Evolutionary conservation across 1,140 invertebrate genomes (phyloP), one percentile per base, ranked within the genome.

Genomic region (Philaenus spumarius): DNA sequence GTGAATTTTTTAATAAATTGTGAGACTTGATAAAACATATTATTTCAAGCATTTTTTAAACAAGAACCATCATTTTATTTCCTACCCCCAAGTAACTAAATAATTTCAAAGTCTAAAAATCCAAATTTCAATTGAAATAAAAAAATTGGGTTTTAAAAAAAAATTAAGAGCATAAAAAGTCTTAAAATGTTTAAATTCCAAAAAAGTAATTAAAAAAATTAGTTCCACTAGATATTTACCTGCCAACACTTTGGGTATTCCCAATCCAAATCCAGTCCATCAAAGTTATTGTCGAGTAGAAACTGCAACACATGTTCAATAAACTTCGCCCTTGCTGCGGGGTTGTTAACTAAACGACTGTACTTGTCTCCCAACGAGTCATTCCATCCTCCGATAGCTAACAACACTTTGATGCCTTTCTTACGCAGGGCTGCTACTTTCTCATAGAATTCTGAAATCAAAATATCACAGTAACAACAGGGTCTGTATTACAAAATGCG

Each of bases 161-260:
- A n/a, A n/a, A n/a, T n/a, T n/a, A n/a, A n/a, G n/a, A n/a, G n/a
- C n/a, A n/a, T n/a, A n/a, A n/a, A n/a, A n/a, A n/a, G n/a, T n/a
- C n/a, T n/a, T n/a, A n/a, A n/a, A n/a, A n/a, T n/a, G n/a, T n/a
- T n/a, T n/a, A n/a, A n/a, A n/a, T n/a, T n/a, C n/a, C n/a, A n/a
- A n/a, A n/a, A n/a, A n/a, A n/a, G n/a, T n/a, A n/a, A n/a, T n/a
- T n/a, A n/a, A n/a, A n/a, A n/a, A n/a, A n/a, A n/a, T n/a, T n/a
- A n/a, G n/a, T n/a, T n/a, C n/a, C n/a, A n/a, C n/a, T n/a, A n/a
- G n/a, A n/a, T 71, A n/a, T n/a, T n/a, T 66, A 84, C 82, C 75
- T 85, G 82, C 78, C 81, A 84, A 63, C 84, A 85, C 64, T 79
- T 80, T 1, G 86, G 86, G 72, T 87, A 84, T 59, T 84, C 82